phyloP scores from a whole-genome alignment of 2,113 vertebrate species.

The Heterotis niloticus region DNA sequence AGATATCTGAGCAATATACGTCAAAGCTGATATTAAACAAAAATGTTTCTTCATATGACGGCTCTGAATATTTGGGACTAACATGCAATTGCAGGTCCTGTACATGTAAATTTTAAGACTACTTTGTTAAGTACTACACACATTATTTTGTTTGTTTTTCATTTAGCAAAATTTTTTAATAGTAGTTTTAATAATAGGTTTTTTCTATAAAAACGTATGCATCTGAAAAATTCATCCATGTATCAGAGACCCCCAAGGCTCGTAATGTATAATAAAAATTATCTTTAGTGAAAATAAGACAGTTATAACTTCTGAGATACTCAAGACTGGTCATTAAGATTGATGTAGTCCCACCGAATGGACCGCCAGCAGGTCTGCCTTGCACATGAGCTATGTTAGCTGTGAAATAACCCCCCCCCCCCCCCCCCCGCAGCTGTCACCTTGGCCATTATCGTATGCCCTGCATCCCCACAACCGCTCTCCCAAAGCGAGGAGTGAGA shows the following conservation, averaged over 20 bases:
- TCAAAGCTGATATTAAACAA: too few species aligned
- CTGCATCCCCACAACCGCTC: not conserved
- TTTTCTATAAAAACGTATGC: not conserved
- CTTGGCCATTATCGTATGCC: not conserved
- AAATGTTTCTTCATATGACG: not conserved
- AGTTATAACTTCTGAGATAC: not conserved
- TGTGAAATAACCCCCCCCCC: not conserved
- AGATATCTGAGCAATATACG: too few species aligned
- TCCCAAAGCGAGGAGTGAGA: not conserved
- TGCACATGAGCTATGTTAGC: not conserved
- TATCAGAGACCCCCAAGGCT: not conserved
- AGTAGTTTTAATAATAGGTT: too few species aligned
- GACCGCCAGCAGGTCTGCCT: not conserved
- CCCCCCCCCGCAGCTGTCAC: not conserved
- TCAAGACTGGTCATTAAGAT: not conserved
- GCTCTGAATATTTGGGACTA: too few species aligned
- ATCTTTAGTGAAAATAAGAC: not conserved
- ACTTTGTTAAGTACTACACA: not conserved
- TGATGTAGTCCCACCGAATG: not conserved
- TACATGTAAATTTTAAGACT: too few species aligned
- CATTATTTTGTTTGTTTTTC: not conserved
- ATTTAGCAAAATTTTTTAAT: too few species aligned
- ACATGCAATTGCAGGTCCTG: too few species aligned
- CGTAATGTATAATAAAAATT: not conserved
- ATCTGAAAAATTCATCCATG: not conserved